Base-by-base conservation (phyloP, 2,888 invertebrate genomes). In the Calliopum simillimum region DNA sequence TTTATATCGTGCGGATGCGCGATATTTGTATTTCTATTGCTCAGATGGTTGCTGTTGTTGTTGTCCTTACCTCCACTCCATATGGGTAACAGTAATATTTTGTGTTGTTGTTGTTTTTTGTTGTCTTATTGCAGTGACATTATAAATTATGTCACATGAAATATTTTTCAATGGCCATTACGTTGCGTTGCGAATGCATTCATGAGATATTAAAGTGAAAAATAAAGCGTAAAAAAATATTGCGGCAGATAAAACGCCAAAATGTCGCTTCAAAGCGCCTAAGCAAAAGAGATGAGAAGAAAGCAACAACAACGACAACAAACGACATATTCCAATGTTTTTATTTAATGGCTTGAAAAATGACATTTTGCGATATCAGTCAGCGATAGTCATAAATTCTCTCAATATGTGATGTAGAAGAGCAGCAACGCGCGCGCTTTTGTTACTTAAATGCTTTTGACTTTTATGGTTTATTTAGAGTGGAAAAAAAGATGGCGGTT, bases 71-170 rank as follows among this genome's bases (percentile, higher is more conserved):
- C 33, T 33, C 1, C 2, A 2, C 33, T 33, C 33, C 8, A 8
- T 33, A 33, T 33, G 33, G n/a, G 33, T 33, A 33, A 33, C 33
- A 33, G 33, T 33, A 33, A 33, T 33, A 33, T 33, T 19, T 55
- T 19, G 13, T 56, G 55, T 56, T 56, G 21, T 56, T 23, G 3
- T 56, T 56, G 21, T 56, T 23, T 2, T 21, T 21, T 14, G 3
- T 21, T 21, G 43, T 44, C 13, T 44, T 25, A 21, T 33, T 33
- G 16, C 23, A 16, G 19, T 53, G 53, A 21, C n/a, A 43, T 53
- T 41, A 64, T 64, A 64, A 64, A 64, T 64, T 64, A 53, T 64
- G 53, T 51, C 51, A 51, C 64, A 51, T 41, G 64, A 14, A 51
- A 64, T 64, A 25, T 53, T 41, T 41, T n/a, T 59, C 33, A 33